These are phyloP conservation scores for Cheirogaleus medius DNA, from an alignment of 2,113 vertebrate species.

Conservation along the genomic window DNA sequence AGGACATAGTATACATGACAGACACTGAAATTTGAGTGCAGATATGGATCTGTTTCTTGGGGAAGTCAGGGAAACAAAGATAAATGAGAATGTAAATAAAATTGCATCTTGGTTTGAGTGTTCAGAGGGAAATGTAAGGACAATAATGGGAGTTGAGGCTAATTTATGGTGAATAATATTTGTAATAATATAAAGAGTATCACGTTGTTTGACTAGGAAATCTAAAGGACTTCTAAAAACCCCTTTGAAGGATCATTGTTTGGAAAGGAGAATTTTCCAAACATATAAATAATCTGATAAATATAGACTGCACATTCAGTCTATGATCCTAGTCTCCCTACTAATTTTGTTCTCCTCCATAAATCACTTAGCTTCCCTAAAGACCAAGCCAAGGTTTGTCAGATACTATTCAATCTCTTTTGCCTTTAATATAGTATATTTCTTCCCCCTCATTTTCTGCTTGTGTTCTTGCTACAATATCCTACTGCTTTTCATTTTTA, in stretches of 20 bases:
- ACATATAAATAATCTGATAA: not conserved
- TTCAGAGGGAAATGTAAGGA: not conserved
- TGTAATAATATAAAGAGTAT: not conserved
- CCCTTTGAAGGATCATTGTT: not conserved
- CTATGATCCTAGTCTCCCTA: not conserved
- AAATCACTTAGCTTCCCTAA: not conserved
- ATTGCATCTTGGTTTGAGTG: not conserved
- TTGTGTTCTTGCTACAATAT: not conserved
- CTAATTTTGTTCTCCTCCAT: not conserved
- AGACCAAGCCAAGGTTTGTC: too few relatives aligned
- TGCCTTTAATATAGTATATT: not conserved
- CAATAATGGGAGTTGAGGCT: not conserved
- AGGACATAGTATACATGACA: not conserved
- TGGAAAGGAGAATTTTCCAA: not conserved
- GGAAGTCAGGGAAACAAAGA: not conserved
- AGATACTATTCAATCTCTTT: not conserved
- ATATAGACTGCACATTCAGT: not conserved
- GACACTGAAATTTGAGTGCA: not conserved
- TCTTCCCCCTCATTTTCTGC: not conserved
- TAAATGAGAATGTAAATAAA: not conserved
- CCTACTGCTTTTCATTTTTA: not conserved
- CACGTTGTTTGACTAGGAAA: not conserved
- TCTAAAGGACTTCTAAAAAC: not conserved
- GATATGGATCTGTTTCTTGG: accelerated
- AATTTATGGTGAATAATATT: not conserved